Base-by-base conservation (phyloP, 2,797 vertebrate species). In the Epinephelus coioides region DNA sequence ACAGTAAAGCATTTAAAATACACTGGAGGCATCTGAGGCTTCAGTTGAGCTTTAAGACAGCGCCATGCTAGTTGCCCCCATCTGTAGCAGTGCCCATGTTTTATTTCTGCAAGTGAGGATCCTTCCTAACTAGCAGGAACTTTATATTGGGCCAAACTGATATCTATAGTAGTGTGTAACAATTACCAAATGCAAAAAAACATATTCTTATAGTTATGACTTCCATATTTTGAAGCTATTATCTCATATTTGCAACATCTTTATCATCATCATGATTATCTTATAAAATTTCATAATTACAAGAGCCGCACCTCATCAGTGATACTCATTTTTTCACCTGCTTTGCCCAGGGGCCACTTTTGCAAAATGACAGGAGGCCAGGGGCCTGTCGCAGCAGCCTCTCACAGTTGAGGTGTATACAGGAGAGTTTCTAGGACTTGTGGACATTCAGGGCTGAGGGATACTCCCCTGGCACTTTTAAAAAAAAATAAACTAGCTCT, bases 1-100 rank as follows among this genome's bases (percentile, higher is more conserved):
- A 85, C 51, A 78, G 46, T n/a, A 83, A 54, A 86, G 60, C 66
- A 78, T 63, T 81, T 70, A 7, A 77, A 77, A 83, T n/a, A 75
- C 56, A 83, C 61, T 11, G 62, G 34, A 77, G 69, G 50, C 34
- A 53, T 57, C 46, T 21, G 38, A 84, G 73, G 46, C 47, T 49
- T 74, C 64, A 71, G 34, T 34, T 2, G 40, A 81, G 62, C 70
- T 73, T 69, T n/a, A 43, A 70, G 38, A 6, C 17, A 63, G 72
- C 9, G 53, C 56, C 54, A 49, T 69, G 64, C 30, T 62, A 43
- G 70, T 18, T 43, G 40, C 21, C n/a, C 49, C 19, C 6, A 30
- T 55, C 64, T 40, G 19, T 55, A 70, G 71, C 70, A 30, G 27
- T 0, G 25, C 21, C 34, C 59, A 54, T 19, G n/a, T 30, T 25